Percentiles rank a stretch among this genome's conserved stretches.
Conservation (phyloP, 2,113 vertebrate species). For the Galeopterus variegatus region DNA sequence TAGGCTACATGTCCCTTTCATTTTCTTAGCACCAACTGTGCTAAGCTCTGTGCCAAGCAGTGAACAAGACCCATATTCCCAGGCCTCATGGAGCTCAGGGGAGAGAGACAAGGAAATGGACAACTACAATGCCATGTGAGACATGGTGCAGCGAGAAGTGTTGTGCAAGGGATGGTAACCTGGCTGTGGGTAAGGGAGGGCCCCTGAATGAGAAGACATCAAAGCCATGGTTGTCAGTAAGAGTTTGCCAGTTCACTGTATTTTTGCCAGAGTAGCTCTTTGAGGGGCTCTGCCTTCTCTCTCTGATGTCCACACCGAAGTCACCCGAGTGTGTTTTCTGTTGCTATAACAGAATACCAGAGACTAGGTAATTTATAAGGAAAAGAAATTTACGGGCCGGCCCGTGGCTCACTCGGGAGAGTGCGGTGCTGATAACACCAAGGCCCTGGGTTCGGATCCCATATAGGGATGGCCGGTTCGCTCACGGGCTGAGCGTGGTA, state of each 20-base stretch:
- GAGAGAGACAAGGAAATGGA: background rate
- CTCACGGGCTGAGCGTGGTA: too few relatives aligned
- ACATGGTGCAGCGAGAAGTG: background rate
- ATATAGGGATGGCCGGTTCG: too few relatives aligned
- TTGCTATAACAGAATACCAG: too few relatives aligned
- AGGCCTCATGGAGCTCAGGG: background rate
- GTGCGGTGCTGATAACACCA: too few relatives aligned
- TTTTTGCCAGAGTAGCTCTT: background rate
- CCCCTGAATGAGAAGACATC: background rate
- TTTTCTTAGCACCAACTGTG: background rate
- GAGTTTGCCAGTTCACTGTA: background rate
- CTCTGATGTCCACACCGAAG: background rate
- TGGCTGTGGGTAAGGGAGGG: background rate
- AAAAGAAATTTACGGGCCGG: too few relatives aligned
- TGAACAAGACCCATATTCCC: background rate
- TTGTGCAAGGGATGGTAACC: background rate
- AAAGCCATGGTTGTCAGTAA: background rate
- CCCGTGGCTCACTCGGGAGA: too few relatives aligned
- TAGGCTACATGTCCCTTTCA: too few relatives aligned
- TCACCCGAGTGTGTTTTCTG: too few relatives aligned
- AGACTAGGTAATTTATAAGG: too few relatives aligned
- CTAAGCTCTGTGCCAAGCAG: background rate
- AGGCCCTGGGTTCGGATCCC: too few relatives aligned
- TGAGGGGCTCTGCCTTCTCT: background rate
- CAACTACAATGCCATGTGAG: background rate